Evolutionary conservation across 2,888 invertebrate species (phyloP).

Genomic region (Reticulitermes lucifugus): DNA sequence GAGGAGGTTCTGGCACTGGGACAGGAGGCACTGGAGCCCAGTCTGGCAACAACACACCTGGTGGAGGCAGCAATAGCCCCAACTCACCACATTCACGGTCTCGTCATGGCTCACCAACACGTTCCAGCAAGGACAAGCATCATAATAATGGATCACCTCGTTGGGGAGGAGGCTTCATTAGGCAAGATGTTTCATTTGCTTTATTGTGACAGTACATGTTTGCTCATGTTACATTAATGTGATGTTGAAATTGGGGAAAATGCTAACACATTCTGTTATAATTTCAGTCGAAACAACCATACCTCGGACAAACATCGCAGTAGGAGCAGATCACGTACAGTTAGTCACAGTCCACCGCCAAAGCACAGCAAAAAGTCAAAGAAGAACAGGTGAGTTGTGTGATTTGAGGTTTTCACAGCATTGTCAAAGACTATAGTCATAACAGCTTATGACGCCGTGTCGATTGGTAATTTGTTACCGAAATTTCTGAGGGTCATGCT

Average conservation of each 20-base stretch:
- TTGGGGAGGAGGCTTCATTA: conserved; percentile 42
- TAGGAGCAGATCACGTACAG: conserved; percentile 63
- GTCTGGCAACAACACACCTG: conserved; percentile 71
- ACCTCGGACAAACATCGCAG: conserved; percentile 60
- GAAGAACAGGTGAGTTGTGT: conserved; percentile 57
- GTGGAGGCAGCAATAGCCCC: conserved; percentile 74
- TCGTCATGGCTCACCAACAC: conserved; percentile 32
- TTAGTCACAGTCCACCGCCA: conserved; percentile 61
- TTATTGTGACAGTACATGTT: neutral
- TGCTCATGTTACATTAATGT: no score
- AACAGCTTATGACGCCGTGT: no score
- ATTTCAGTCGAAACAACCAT: conserved; percentile 58
- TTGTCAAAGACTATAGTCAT: no score
- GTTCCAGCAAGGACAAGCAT: conserved; percentile 34
- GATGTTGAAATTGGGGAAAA: no score
- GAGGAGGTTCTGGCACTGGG: conserved; percentile 60
- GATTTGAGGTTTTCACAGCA: neutral
- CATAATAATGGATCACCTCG: conserved; percentile 33
- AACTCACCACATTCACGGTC: conserved; percentile 56
- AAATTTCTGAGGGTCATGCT: no score
- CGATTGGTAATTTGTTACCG: no score
- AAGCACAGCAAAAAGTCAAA: conserved; percentile 59
- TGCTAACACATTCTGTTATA: neutral
- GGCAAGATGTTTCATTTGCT: conserved; percentile 2
- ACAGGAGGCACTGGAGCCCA: conserved; percentile 62